Conservation (phyloP, 2,888 invertebrate species). For the Dendrolimus houi region DNA sequence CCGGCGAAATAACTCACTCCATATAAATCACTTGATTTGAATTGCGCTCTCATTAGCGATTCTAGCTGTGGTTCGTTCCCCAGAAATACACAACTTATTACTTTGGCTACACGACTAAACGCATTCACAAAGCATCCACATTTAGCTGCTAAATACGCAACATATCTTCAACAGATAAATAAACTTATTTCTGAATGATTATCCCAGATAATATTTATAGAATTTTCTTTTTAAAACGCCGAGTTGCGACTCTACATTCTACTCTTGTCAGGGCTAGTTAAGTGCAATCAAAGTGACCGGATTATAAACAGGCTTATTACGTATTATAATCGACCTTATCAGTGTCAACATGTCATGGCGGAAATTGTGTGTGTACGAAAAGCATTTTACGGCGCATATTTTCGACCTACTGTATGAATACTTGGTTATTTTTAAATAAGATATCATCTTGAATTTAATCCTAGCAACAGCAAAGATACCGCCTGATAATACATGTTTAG, state of each 20-base stretch:
- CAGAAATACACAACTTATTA: conserved; percentile 69
- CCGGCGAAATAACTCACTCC: conserved; percentile 63
- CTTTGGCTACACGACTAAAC: conserved; percentile 60
- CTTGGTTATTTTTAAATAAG: no score
- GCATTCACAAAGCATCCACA: conserved; percentile 42
- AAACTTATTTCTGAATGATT: conserved; percentile 23
- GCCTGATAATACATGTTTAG: no score
- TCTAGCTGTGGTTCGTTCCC: conserved; percentile 50
- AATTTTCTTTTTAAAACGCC: no score
- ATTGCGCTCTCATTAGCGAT: conserved; percentile 70
- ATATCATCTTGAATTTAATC: no score
- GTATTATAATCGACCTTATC: conserved; percentile 21
- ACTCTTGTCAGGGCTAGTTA: conserved; percentile 12
- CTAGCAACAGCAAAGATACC: no score
- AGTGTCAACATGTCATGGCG: conserved; percentile 16
- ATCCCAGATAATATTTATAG: not conserved
- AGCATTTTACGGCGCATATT: conserved; percentile 10
- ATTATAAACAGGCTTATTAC: conserved; percentile 28
- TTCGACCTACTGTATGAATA: no score
- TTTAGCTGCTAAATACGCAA: conserved; percentile 36
- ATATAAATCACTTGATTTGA: conserved; percentile 73
- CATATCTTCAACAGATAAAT: conserved; percentile 42
- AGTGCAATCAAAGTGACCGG: conserved; percentile 14
- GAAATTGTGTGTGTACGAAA: conserved; percentile 19
- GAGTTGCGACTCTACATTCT: conserved; percentile 12